These are phyloP conservation scores for Spea multiplicata DNA, from an alignment of 2,113 vertebrate genomes.

Conservation along the genomic window DNA sequence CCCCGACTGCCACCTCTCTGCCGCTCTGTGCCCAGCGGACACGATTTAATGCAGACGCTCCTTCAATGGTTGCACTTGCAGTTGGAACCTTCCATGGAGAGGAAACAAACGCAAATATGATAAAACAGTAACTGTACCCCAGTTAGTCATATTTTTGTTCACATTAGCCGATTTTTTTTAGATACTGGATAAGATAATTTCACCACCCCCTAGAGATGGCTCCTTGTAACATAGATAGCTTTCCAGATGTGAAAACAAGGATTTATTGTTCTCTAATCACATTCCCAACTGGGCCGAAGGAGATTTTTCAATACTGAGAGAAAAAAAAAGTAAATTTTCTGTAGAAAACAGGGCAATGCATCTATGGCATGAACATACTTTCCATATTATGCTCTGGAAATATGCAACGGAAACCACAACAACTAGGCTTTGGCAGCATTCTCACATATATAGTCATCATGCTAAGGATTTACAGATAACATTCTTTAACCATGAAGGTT, in stretches of 20 bases:
- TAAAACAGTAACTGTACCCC: not conserved
- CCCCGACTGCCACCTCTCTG: conserved; percentile 93
- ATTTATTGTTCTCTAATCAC: conserved; percentile 56
- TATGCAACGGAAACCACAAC: conserved; percentile 22
- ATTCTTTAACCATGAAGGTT: conserved; percentile 1
- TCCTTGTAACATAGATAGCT: conserved; percentile 45
- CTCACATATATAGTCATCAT: conserved; percentile 27
- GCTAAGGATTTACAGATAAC: conserved; percentile 2
- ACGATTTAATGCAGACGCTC: conserved; percentile 89
- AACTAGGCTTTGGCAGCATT: conserved; percentile 24
- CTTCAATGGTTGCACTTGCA: conserved; percentile 90
- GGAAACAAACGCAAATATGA: conserved; percentile 31
- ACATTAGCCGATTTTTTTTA: conserved; percentile 1
- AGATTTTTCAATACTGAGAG: conserved; percentile 16
- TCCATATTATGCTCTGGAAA: conserved; percentile 13
- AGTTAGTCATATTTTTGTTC: not conserved
- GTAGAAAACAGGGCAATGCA: conserved; percentile 23
- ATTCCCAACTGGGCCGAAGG: conserved; percentile 45
- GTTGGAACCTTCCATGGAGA: conserved; percentile 81
- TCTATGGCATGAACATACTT: conserved; percentile 20
- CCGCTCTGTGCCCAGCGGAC: conserved; percentile 92
- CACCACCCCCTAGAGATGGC: conserved; percentile 41
- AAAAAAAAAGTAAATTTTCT: conserved; percentile 44
- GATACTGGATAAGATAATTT: conserved; percentile 42
- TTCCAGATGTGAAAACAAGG: conserved; percentile 7